Conservation (phyloP, 2,888 invertebrate species). For the Mamestra brassicae region DNA sequence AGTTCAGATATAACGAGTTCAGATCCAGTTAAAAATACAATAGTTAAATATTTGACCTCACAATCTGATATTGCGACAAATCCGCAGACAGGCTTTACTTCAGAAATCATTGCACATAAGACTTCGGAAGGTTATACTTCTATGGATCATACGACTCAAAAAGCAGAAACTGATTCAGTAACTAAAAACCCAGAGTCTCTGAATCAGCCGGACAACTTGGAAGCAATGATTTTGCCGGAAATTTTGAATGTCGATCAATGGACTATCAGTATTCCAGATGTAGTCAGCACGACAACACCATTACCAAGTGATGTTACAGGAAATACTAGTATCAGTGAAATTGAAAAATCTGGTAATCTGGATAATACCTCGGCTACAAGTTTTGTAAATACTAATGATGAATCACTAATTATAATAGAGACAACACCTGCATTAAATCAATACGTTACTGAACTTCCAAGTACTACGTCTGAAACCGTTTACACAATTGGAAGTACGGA, state of each 20-base stretch:
- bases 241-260: slow-evolving; percentile 2
- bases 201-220: not conserved
- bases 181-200: not conserved
- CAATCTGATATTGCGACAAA: slow-evolving; percentile 4
- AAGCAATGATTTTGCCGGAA: not conserved
- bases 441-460: slow-evolving; percentile 2
- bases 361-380: not conserved
- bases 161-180: not conserved
- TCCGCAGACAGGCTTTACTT: not conserved
- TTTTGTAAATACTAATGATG: not conserved
- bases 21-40: not conserved
- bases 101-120: not conserved
- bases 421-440: not conserved
- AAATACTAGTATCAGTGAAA: not conserved
- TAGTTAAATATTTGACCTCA: not conserved
- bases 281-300: not conserved
- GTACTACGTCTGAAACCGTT: not conserved
- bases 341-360: not conserved
- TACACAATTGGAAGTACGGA: slow-evolving; percentile 8
- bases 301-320: not conserved
- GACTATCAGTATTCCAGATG: not conserved
- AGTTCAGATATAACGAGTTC: not conserved
- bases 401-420: not conserved
- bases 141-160: not conserved
- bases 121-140: not conserved